Base-by-base conservation (phyloP, 2,888 invertebrate genomes). In the Melieria crassipennis region DNA sequence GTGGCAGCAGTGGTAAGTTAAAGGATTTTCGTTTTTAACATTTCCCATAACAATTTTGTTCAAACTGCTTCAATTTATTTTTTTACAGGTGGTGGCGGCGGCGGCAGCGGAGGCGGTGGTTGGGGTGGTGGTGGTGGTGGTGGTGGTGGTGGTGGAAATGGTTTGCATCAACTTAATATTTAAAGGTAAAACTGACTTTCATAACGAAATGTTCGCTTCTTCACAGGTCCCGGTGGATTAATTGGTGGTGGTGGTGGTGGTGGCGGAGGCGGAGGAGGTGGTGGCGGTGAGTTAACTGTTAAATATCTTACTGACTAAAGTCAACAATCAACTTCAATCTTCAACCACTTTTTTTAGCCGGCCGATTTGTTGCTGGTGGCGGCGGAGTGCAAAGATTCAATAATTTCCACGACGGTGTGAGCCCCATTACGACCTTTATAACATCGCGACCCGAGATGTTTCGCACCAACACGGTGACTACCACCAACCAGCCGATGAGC, bases 161-260 rank as follows among this genome's bases (percentile, higher is more conserved):
- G 30, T 30, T 2, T 30, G 30, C 30, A 30, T 30, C 30, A 30
- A 30, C 2, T 3, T 30, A 30, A 3, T 3, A 1, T 30, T 30
- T 30, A 30, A 30, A 30, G 30, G 30, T 30, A 3, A 30, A 30
- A 30, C 30, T 30, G 30, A 30, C 30, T 30, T 30, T 30, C 30
- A 30, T 30, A 30, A 30, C n/a, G 16, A 16, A 16, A 16, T 16
- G 0, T 13, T 7, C 10, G 4, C 6, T 52, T 52, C 13, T 5
- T 52, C 5, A n/a, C 52, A 58, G 65, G 58, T 45, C 45, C 45
- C n/a, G 47, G 16, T 1, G 43, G 70, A 6, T 73, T 69, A 6
- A 55, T 16, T 42, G 65, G 52, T 5, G 65, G 64, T 13, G 42
- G 72, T 65, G 71, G 61, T 1, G 72, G 72, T 30, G 63, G 62